phyloP scores from a whole-genome alignment of 2,888 invertebrate species.

The Cylloceria caligata region DNA sequence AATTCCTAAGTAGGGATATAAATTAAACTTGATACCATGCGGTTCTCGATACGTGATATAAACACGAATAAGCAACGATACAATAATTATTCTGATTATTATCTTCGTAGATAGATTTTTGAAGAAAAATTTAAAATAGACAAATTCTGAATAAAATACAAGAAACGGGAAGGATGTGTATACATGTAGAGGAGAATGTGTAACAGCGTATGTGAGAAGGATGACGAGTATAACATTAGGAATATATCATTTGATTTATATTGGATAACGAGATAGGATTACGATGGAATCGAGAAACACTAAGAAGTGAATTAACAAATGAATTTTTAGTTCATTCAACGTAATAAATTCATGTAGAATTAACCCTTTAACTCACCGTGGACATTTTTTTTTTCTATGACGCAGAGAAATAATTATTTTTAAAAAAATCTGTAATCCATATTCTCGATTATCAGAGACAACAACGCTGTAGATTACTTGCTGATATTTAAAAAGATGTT shows the following conservation, averaged over 20 bases:
- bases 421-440: not conserved
- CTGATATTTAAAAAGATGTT: not conserved
- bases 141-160: conserved; percentile 49
- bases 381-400: not conserved
- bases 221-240: conserved; percentile 36
- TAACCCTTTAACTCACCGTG: conserved; percentile 50
- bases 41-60: conserved; percentile 56
- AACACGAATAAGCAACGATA: conserved; percentile 54
- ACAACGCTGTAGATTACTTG: not conserved
- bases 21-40: conserved; percentile 60
- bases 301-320: conserved; percentile 18
- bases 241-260: conserved; percentile 28
- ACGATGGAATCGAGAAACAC: conserved; percentile 16
- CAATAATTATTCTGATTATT: conserved; percentile 50
- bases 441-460: not conserved
- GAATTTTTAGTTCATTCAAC: conserved; percentile 3
- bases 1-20: conserved; percentile 57
- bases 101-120: conserved; percentile 36
- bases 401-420: not conserved
- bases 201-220: conserved; percentile 43
- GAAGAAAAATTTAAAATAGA: conserved; percentile 29
- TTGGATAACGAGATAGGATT: conserved; percentile 28
- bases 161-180: conserved; percentile 35
- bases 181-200: conserved; percentile 30
- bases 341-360: conserved; percentile 11